Base-by-base conservation (phyloP, 2,113 vertebrate species). In the Amphiprion percula region DNA sequence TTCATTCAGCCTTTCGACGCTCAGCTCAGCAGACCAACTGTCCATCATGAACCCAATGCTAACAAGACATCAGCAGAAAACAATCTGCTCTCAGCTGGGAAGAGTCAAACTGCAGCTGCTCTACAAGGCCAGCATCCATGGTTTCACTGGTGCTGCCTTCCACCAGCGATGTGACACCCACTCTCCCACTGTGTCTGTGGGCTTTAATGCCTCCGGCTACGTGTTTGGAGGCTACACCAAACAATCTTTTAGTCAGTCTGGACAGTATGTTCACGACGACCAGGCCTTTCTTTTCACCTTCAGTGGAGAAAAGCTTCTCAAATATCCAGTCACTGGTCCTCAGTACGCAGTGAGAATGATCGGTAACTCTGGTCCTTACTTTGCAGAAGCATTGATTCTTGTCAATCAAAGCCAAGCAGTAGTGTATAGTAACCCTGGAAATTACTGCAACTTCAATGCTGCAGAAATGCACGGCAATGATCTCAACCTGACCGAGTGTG, bases 201-300 rank as follows among this genome's bases (percentile, higher is more conserved):
- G 90, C 21, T 94, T 91, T 46, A 94, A 93, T 39, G 7, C 68
- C 14, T 76, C 90, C 0, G 91, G 92, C 1, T 84, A 44, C 58
- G 69, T 94, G 58, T 94, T 93, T 68, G 94, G 94, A 75, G 93
- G 84, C 2, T 93, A 85, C 77, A 92, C 82, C 52, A 77, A 65
- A 39, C 49, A 66, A 50, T 33, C 77, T n/a, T 85, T 85, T 47
- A 24, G 4, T 77, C 91, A 91, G 68, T 68, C 87, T 16, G 69
- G 33, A 3, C 17, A 47, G 23, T 69, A 74, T 2, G 33, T 79
- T 15, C 0, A 6, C 0, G 93, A 94, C 79, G 74, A 85, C 2
- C 49, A 83, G 68, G 92, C 93, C 1, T 94, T 94, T 69, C 80
- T 94, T 37, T 94, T 92, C 49, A 91, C 84, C 11, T 83, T 92